Evolutionary conservation across 2,888 invertebrate genomes (phyloP), one percentile per base, ranked within the genome.

Genomic region (Augiades crinisus): DNA sequence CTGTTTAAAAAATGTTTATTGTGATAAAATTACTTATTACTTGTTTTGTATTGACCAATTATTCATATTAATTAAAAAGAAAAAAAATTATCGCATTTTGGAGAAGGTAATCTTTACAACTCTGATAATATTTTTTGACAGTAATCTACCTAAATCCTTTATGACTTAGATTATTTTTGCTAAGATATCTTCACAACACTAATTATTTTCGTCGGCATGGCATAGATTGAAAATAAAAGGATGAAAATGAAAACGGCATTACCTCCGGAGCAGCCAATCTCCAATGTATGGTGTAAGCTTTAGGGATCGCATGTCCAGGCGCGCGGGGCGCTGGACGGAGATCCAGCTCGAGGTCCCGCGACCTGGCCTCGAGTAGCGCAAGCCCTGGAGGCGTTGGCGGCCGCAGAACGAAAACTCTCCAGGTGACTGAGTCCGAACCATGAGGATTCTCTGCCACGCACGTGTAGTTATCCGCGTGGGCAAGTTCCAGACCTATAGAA

Each of bases 381-480:
- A 95, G 80, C 40, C 88, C 90, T 10, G 95, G 95, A 5, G 94
- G 91, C 10, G 90, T 84, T 0, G 96, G 96, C 8, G 94, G 93
- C 65, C 94, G 92, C 63, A 96, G 91, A 0, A 97, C 95, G 57
- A 94, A 91, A 33, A 97, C 90, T 16, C 93, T 91, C 88, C 96
- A 96, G 12, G 94, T 93, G 44, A 95, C 94, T 40, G 95, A 94
- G 76, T 97, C 97, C 38, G 94, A 94, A 0, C 97, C 97, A 68
- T 95, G 95, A 34, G 94, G 91, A 79, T 97, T 97, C 68, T 94
- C 94, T 22, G 94, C 94, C 22, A 94, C 92, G 68, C 95, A 95
- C 3, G 94, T 94, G 75, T 95, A 95, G 84, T 95, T 95, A 62
- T 95, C 95, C 46, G 94, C 93, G 45, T 95, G 91, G 21, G 93